A percentile compares a stretch with the other conserved stretches of the same genome.
Evolutionary conservation across 1,140 invertebrate species (phyloP).

Genomic region (Leptopilina clavipes): DNA sequence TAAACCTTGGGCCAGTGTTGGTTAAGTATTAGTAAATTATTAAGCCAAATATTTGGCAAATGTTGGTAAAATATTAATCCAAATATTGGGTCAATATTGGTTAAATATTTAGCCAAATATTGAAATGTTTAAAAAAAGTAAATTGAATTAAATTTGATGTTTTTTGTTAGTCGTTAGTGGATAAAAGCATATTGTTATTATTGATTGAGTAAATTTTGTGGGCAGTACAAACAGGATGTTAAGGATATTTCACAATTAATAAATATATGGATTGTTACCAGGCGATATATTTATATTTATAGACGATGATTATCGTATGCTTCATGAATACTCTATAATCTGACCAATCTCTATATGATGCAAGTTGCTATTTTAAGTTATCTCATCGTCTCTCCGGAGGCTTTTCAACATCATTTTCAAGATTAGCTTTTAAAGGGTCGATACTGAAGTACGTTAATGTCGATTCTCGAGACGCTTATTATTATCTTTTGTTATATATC

Average conservation of each 20-base stretch:
- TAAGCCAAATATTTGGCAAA: too few species aligned
- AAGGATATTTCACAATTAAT: not conserved
- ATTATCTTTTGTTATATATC: not conserved
- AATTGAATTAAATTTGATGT: too few species aligned
- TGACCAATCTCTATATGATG: constrained; percentile 18
- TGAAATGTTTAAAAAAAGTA: too few species aligned
- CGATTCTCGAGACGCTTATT: constrained; percentile 26
- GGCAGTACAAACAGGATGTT: not conserved
- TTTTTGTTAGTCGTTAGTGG: too few species aligned
- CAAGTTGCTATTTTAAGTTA: constrained; percentile 17
- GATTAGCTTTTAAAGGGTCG: constrained; percentile 32
- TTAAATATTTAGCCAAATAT: too few species aligned
- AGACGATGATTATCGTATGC: constrained; percentile 15
- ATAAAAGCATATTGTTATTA: too few species aligned
- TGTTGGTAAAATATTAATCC: too few species aligned
- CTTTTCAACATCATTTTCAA: constrained; percentile 32
- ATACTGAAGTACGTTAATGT: constrained; percentile 22
- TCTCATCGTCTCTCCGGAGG: constrained; percentile 6
- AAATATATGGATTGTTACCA: constrained; percentile 4
- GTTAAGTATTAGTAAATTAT: too few species aligned
- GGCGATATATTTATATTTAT: not conserved
- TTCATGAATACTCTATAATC: constrained; percentile 20
- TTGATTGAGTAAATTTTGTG: not conserved
- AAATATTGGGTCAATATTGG: too few species aligned
- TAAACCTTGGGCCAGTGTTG: too few species aligned